Evolutionary conservation across 2,888 invertebrate genomes (phyloP), one percentile per base, ranked within the genome.

Genomic region (Dolichopus griseipennis): DNA sequence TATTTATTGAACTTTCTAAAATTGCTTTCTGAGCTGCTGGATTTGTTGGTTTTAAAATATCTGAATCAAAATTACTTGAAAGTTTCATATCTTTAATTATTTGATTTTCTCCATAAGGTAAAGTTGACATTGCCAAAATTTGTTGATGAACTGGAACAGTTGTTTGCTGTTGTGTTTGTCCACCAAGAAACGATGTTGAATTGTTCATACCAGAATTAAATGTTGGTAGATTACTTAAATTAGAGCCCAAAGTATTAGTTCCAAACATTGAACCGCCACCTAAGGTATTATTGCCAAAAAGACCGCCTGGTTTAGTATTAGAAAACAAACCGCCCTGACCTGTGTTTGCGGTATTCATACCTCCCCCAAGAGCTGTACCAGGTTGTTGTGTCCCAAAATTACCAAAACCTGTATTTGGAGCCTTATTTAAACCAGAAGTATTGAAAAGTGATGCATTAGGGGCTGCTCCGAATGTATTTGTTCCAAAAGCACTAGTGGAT

Each of bases 221-320:
- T 76, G 79, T 83, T 1, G 83, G 80, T 3, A 52, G 18, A 18
- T 9, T 52, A 6, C 15, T 52, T 6, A n/a, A 18, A 52, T 52
- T 52, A n/a, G 12, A 12, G 9, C 9, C 5, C 18, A 52, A n/a
- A n/a, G 15, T 12, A n/a, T 52, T 52, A 52, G 52, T 92, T 3
- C 95, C 94, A 43, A 99, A 85, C 34, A 95, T 91, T 69, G 90
- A 90, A 78, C 99, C 98, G 52, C 97, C 98, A 20, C 95, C 95
- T 78, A 92, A 98, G 76, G 68, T 75, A 82, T 71, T 83, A 80
- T 74, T 68, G 78, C 33, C 33, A 33, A 34, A 64, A 34, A 34
- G 37, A 8, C 68, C 72, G 77, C 70, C 66, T 69, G 27, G 62
- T 81, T 75, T 52, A 69, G 73, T n/a, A 75, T 69, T 18, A 82